A percentile compares a stretch with the other conserved stretches of the same genome.
Evolutionary conservation across 2,888 invertebrate species (phyloP).

Genomic region (Periphyllus acericola): DNA sequence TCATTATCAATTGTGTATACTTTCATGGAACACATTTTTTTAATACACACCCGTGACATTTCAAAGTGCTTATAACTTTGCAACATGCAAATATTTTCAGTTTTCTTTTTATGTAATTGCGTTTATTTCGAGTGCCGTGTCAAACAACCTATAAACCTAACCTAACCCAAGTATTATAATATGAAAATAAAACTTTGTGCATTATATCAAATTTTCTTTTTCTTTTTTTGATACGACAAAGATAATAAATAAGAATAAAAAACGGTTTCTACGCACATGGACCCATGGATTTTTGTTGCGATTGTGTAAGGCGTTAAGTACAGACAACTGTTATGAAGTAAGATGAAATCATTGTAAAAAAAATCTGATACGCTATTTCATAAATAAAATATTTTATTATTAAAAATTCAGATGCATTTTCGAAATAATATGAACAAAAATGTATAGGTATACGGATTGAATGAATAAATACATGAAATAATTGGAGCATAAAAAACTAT

Average conservation of each 20-base stretch:
- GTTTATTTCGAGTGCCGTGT: background rate
- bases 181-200: background rate
- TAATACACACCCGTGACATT: background rate
- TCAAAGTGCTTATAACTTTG: background rate
- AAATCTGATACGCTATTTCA: background rate
- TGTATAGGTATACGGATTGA: background rate
- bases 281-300: background rate
- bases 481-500: background rate
- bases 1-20: background rate
- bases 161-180: background rate
- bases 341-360: background rate
- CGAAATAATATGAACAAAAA: background rate
- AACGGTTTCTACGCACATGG: background rate
- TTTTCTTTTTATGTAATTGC: background rate
- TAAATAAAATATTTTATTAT: background rate
- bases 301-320: background rate
- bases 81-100: background rate
- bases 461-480: background rate
- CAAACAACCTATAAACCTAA: background rate
- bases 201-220: too few species aligned
- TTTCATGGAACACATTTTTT: background rate
- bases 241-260: background rate
- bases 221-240: too few species aligned
- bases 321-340: background rate
- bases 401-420: background rate